These are phyloP conservation scores for Philaethria dido DNA, from an alignment of 2,888 invertebrate genomes.

Conservation along the genomic window DNA sequence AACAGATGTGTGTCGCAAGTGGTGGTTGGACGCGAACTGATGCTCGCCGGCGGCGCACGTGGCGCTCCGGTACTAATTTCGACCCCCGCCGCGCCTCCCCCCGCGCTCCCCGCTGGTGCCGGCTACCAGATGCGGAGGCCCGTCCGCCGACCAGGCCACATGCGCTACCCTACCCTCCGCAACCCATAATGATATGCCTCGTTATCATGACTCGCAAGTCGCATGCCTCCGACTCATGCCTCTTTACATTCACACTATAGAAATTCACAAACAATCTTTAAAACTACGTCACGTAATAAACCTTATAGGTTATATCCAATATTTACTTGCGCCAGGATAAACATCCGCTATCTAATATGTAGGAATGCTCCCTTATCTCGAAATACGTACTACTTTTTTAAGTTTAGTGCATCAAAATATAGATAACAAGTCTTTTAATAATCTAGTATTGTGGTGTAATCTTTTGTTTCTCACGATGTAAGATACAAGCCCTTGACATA, in stretches of 20 bases:
- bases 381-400: constrained; percentile 27
- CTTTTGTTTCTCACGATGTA: constrained; percentile 18
- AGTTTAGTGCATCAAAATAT: constrained; percentile 33
- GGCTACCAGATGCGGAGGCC: constrained; percentile 76
- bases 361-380: constrained; percentile 40
- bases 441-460: constrained; percentile 12
- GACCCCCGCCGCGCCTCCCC: constrained; percentile 83
- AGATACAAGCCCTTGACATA: constrained; percentile 13
- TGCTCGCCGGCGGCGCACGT: constrained; percentile 70
- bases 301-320: constrained; percentile 32
- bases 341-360: constrained; percentile 43
- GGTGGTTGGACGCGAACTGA: constrained; percentile 78
- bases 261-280: constrained; percentile 22
- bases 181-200: constrained; percentile 75
- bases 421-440: constrained; percentile 27
- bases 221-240: constrained; percentile 32
- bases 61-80: constrained; percentile 84
- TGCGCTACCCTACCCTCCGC: constrained; percentile 76
- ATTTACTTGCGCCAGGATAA: constrained; percentile 42
- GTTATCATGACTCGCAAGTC: constrained; percentile 66
- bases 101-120: constrained; percentile 45
- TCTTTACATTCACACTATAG: constrained; percentile 45
- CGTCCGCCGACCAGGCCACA: constrained; percentile 65
- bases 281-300: constrained; percentile 18
- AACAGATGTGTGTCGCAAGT: constrained; percentile 59